Base-by-base conservation (phyloP, 2,113 vertebrate genomes). In the Psettodes erumei region DNA sequence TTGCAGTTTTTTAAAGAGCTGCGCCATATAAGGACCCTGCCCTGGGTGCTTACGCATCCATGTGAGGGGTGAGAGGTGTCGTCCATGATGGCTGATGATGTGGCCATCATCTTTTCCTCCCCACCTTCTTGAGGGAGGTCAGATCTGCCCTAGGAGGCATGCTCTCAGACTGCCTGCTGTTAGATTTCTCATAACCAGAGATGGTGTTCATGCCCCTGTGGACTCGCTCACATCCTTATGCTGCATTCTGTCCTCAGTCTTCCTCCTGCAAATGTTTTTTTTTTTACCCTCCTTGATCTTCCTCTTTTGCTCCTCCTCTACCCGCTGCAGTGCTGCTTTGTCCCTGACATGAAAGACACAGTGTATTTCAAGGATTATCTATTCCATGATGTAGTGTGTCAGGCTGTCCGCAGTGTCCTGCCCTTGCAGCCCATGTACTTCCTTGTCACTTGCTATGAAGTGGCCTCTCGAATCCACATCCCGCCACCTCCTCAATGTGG, bases 41-140 rank as follows among this genome's bases (percentile, higher is more conserved):
- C 74, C 71, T 54, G n/a, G 70, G 77, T 48, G 45, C 56, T n/a
- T 38, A 62, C 13, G 33, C 45, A 65, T 86, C 76, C 71, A 70
- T 25, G 55, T 15, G 60, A 37, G 80, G 70, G 74, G 40, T 75
- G 28, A 43, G 62, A 69, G 45, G 60, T 75, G 75, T 75, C 55
- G 40, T 73, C 67, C 56, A 53, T 83, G 78, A 84, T 77, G 75
- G 79, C 79, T 68, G 75, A 83, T 81, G 72, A 82, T 79, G 54
- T 72, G 60, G 35, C 56, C 78, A 71, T 88, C 82, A 74, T 83
- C 58, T 79, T 76, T 63, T 60, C 58, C 65, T 53, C 59, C 53
- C 59, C 32, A 2, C 61, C 33, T 65, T 33, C 63, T 55, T 23
- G 0, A 51, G 70, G 72, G 71, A 77, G 72, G 51, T 21, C 10